Evolutionary conservation across 1,140 invertebrate genomes (phyloP).

Genomic region (Eulimnadia texana): DNA sequence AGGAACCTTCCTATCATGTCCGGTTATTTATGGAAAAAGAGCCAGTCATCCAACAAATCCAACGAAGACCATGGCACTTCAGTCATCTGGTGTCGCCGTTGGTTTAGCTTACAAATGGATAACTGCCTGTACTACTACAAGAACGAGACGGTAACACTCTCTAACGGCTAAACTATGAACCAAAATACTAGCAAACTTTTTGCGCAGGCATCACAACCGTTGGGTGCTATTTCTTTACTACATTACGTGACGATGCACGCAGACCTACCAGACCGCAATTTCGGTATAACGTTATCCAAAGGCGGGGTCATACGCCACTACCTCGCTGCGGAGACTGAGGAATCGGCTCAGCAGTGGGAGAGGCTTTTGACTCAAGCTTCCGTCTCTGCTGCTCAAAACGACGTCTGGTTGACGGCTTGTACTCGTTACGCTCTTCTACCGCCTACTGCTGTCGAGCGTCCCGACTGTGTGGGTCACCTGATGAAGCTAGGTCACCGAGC

Average conservation of each 20-base stretch:
- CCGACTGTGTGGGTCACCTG: constrained; percentile 83
- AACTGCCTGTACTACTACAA: constrained; percentile 93
- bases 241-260: constrained; percentile 58
- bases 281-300: constrained; percentile 54
- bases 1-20: constrained; percentile 16
- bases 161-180: too few species aligned
- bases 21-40: constrained; percentile 24
- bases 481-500: constrained; percentile 51
- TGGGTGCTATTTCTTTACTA: constrained; percentile 71
- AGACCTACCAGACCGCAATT: constrained; percentile 36
- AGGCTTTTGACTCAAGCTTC: constrained; percentile 44
- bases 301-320: constrained; percentile 42
- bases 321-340: constrained; percentile 12
- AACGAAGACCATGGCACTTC: constrained; percentile 35
- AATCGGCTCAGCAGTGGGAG: constrained; percentile 45
- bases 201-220: constrained; percentile 70
- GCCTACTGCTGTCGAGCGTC: constrained; percentile 47
- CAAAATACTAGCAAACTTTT: constrained; percentile 2
- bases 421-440: constrained; percentile 29
- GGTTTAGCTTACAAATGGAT: constrained; percentile 79
- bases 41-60: constrained; percentile 24
- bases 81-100: constrained; percentile 66
- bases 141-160: constrained; percentile 50
- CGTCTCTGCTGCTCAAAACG: constrained; percentile 37
- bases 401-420: constrained; percentile 60